Percentiles rank a stretch among this genome's conserved stretches.
phyloP scores from a whole-genome alignment of 2,113 vertebrate genomes.

The Cygnus buccinator region DNA sequence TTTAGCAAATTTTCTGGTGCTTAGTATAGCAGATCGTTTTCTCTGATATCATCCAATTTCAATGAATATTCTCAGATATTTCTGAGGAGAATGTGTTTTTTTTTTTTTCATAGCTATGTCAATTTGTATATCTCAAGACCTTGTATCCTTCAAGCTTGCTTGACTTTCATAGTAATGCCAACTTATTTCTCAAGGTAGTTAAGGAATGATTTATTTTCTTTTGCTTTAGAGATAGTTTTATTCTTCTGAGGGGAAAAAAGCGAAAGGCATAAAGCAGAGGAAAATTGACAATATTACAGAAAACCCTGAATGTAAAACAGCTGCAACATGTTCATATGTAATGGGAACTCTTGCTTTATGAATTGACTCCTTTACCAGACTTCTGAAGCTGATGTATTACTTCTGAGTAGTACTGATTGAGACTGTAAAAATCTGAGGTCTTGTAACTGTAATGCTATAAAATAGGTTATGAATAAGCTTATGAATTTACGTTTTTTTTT shows the following conservation, averaged over 20 bases:
- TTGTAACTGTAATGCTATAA: background rate
- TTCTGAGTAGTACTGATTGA: background rate
- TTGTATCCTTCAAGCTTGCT: background rate
- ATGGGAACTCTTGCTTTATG: slow-evolving; percentile 15
- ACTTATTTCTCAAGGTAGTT: background rate
- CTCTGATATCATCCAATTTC: background rate
- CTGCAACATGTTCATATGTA: background rate
- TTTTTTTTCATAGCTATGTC: background rate
- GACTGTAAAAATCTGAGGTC: background rate
- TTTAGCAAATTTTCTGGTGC: background rate
- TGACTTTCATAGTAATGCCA: background rate
- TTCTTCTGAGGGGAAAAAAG: background rate
- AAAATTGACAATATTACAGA: slow-evolving; percentile 5
- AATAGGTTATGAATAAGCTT: background rate
- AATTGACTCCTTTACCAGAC: slow-evolving; percentile 34
- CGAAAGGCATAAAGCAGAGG: slow-evolving; percentile 1
- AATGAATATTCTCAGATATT: background rate
- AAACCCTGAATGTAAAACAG: slow-evolving; percentile 13
- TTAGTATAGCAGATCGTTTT: background rate
- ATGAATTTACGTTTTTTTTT: background rate
- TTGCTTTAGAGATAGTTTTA: background rate
- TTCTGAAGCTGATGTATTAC: slow-evolving; percentile 19
- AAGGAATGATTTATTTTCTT: slow-evolving; percentile 6
- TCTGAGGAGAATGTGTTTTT: background rate
- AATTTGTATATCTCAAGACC: background rate